Percentiles rank a stretch among this genome's conserved stretches.
Conservation (phyloP, 2,888 invertebrate species). For the Adelphocoris suturalis region DNA sequence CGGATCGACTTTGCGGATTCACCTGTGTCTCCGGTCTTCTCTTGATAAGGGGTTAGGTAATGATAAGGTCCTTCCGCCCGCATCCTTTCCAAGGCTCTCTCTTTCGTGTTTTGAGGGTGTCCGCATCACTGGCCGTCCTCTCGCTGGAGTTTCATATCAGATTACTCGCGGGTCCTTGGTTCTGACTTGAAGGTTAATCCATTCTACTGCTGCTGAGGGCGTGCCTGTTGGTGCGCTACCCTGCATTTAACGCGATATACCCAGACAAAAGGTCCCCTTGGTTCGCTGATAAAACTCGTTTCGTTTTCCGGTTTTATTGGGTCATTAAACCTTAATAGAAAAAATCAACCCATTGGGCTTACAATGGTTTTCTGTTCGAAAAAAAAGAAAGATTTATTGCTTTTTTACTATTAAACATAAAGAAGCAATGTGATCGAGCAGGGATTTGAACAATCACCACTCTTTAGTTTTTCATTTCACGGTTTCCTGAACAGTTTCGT, state of each 20-base stretch:
- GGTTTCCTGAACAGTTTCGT: too few species aligned
- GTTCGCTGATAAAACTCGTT: not conserved
- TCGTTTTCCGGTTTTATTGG: conserved; percentile 5
- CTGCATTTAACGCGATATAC: not conserved
- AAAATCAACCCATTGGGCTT: not conserved
- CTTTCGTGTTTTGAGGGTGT: conserved; percentile 23
- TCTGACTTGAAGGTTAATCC: conserved; percentile 35
- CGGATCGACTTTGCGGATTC: not conserved
- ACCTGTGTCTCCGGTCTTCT: not conserved
- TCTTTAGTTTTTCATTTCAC: too few species aligned
- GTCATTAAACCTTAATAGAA: not conserved
- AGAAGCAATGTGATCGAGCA: too few species aligned
- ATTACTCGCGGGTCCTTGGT: conserved; percentile 32
- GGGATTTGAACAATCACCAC: too few species aligned
- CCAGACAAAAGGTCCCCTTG: not conserved
- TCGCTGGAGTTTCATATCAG: not conserved
- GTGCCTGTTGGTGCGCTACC: conserved; percentile 22
- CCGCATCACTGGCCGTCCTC: conserved; percentile 12
- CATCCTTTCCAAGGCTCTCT: not conserved
- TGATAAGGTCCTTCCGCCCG: not conserved
- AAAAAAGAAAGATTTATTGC: too few species aligned
- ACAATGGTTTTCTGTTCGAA: too few species aligned
- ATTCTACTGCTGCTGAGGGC: conserved; percentile 26
- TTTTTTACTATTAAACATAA: too few species aligned
- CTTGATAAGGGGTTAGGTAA: not conserved